Evolutionary conservation across 2,888 invertebrate genomes (phyloP), one percentile per base, ranked within the genome.

Genomic region (Seira sanloemensis): DNA sequence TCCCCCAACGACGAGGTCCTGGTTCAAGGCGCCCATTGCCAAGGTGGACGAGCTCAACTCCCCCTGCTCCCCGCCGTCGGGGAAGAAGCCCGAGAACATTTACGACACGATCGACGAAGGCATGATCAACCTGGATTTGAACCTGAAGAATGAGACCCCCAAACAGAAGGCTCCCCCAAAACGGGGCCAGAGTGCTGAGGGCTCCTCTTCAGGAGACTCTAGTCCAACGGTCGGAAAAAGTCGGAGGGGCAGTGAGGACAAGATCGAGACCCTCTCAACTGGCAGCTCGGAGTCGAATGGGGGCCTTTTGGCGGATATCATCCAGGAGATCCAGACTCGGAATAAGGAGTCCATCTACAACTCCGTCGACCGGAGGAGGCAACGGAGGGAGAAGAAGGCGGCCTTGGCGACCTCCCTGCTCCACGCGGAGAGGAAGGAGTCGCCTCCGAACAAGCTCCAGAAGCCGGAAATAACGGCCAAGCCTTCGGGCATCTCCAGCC

Each of bases 311-410:
- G 95, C 96, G 5, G 97, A 97, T 91, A 97, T 97, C 82, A 97
- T 97, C 0, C 94, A 94, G 65, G 97, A 97, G 91, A 97, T 97
- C 90, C 96, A 97, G 90, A 95, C 95, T 89, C 92, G 96, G 37
- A 97, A 97, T 90, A 94, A 95, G 50, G 96, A 97, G 89, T 96
- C 96, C 0, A 96, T 97, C 88, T 97, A 97, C 90, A 89, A 89
- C 69, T 88, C 89, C 0, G 86, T 89, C 16, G 86, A 88, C 46
- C 79, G 88, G 46, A 69, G 86, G 27, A 88, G 86, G 66, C 78
- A 85, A 67, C 85, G 86, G 54, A 66, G 86, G 21, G 88, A 88
- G 62, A 86, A 78, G 65, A 81, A 87, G 65, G 83, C 81, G 18
- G 80, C 77, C 1, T 80, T 74, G 1, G 83, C 84, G 1, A 80